Evolutionary conservation across 2,888 invertebrate species (phyloP).

Genomic region (Cephus spinipes): DNA sequence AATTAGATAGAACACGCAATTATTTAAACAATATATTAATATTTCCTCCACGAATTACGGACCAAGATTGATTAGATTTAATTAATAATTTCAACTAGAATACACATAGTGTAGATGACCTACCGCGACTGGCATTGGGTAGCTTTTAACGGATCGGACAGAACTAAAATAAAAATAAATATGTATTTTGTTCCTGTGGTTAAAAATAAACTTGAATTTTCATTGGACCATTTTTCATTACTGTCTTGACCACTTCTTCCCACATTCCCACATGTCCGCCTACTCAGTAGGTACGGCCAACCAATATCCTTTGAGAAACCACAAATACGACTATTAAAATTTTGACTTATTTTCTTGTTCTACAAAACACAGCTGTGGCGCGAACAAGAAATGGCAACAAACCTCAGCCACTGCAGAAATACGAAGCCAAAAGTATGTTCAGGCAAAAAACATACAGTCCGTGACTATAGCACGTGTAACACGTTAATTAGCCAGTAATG

Average conservation of each 20-base stretch:
- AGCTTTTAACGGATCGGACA: too few species aligned
- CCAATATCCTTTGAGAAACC: slow-evolving; percentile 21
- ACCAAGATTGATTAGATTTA: slow-evolving; percentile 1
- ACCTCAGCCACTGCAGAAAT: not conserved
- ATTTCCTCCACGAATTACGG: not conserved
- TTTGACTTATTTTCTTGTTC: not conserved
- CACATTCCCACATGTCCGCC: too few species aligned
- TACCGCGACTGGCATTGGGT: not conserved
- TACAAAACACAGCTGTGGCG: slow-evolving; percentile 4
- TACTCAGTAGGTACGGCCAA: slow-evolving; percentile 24
- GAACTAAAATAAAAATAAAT: not conserved
- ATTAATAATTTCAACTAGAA: not conserved
- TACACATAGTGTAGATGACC: not conserved
- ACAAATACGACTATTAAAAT: not conserved
- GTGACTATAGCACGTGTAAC: not conserved
- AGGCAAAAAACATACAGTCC: not conserved
- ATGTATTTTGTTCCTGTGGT: not conserved
- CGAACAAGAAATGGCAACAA: slow-evolving; percentile 29
- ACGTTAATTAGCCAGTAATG: not conserved
- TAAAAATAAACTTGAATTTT: not conserved
- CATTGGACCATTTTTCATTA: not conserved
- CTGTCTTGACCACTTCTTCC: too few species aligned
- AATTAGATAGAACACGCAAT: too few species aligned
- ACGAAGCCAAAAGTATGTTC: not conserved
- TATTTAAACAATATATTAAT: too few species aligned